Evolutionary conservation across 2,888 invertebrate species (phyloP).

Genomic region (Drosophila emarginata): DNA sequence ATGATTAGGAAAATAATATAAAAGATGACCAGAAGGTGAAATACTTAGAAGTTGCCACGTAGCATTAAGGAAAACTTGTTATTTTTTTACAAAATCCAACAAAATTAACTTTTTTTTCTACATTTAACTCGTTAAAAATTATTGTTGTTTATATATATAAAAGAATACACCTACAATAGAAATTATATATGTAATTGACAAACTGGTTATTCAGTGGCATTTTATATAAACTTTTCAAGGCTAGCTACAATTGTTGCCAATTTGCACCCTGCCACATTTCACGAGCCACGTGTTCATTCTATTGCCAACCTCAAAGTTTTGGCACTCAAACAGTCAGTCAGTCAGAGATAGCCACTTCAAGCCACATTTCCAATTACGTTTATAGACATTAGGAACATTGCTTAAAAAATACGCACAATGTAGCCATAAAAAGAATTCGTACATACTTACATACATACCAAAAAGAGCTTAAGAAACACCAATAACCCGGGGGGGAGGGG

Average conservation of each 20-base stretch:
- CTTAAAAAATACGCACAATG: conserved; percentile 67
- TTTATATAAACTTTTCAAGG: conserved; percentile 78
- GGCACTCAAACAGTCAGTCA: conserved; percentile 43
- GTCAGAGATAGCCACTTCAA: conserved; percentile 1
- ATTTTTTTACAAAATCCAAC: no score
- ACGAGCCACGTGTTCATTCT: conserved; percentile 36
- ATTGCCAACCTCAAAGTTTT: conserved; percentile 36
- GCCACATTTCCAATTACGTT: conserved; percentile 75
- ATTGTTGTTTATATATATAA: no score
- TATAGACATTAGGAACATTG: conserved; percentile 73
- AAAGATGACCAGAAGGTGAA: no score
- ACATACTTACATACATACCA: conserved; percentile 47
- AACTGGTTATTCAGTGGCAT: conserved; percentile 68
- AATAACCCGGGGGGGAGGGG: neutral
- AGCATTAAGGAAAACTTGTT: no score
- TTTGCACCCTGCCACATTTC: conserved; percentile 51
- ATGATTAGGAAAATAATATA: no score
- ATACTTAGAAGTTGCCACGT: no score
- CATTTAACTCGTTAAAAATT: no score
- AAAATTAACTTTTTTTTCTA: no score
- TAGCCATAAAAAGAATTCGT: conserved; percentile 65
- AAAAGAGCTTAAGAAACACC: conserved; percentile 14
- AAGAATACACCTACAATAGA: no score
- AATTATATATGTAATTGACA: conserved; percentile 48
- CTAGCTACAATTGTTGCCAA: conserved; percentile 77